Percentiles rank a stretch among this genome's conserved stretches.
Conservation (phyloP, 1,140 invertebrate species). For the Neodiprion fabricii region DNA sequence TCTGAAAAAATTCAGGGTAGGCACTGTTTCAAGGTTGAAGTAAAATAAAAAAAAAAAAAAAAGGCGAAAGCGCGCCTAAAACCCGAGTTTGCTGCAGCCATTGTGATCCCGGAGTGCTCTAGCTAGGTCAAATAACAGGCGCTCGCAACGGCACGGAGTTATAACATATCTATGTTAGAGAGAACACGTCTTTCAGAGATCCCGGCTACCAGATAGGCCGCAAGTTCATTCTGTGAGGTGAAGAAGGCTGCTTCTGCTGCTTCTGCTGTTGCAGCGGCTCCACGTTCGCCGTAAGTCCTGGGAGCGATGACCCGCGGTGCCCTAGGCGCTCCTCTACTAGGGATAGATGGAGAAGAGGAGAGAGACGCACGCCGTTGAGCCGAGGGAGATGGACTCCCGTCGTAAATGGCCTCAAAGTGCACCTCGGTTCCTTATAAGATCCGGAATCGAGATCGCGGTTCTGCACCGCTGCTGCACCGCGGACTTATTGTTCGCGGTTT, state of each 20-base stretch:
- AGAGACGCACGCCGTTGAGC: background rate
- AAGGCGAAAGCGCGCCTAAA: too few species aligned
- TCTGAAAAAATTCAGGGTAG: too few species aligned
- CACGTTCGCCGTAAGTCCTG: slow-evolving; percentile 14
- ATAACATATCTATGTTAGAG: too few species aligned
- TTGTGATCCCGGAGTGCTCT: too few species aligned
- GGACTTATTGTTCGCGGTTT: too few species aligned
- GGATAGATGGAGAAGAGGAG: background rate
- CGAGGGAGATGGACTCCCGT: background rate
- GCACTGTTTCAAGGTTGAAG: too few species aligned
- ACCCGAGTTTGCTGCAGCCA: too few species aligned
- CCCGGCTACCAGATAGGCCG: background rate
- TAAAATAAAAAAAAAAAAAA: too few species aligned
- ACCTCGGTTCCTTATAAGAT: slow-evolving; percentile 5
- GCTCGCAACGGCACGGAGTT: too few species aligned
- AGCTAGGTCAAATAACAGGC: too few species aligned
- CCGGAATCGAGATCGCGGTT: background rate
- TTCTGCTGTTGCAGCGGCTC: background rate
- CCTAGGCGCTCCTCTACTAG: slow-evolving; percentile 9
- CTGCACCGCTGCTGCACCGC: background rate
- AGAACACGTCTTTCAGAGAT: too few species aligned
- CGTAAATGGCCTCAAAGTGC: slow-evolving; percentile 6
- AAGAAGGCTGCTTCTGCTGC: background rate
- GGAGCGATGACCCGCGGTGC: slow-evolving; percentile 36
- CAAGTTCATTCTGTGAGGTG: background rate